Evolutionary conservation across 2,113 vertebrate genomes (phyloP).

Genomic region (Lucifuga dentata): DNA sequence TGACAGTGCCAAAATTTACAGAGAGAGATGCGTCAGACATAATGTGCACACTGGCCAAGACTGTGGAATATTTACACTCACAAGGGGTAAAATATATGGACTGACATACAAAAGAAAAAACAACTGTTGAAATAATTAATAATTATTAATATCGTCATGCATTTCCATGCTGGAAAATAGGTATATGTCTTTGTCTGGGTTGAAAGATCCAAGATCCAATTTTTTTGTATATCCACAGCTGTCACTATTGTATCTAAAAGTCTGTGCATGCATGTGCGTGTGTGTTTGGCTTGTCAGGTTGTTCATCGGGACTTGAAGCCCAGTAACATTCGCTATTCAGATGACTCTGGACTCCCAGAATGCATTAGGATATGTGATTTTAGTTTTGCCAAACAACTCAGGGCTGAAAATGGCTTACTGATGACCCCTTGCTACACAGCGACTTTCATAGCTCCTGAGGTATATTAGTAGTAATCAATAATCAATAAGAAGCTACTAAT

Average conservation of each 20-base stretch:
- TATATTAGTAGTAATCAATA: constrained; percentile 49
- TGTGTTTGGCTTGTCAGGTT: constrained; percentile 81
- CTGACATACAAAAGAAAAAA: neutral
- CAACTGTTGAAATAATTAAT: neutral
- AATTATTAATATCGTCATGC: too few relatives aligned
- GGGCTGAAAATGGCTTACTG: constrained; percentile 93
- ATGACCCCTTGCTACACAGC: constrained; percentile 98
- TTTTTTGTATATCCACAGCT: neutral
- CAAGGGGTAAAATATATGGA: constrained; percentile 86
- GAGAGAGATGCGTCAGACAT: constrained; percentile 92
- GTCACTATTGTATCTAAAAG: too few relatives aligned
- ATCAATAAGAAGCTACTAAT: neutral
- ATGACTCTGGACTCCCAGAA: constrained; percentile 91
- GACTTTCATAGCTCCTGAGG: constrained; percentile 96
- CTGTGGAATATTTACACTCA: constrained; percentile 95
- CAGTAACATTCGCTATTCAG: constrained; percentile 94
- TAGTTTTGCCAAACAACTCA: constrained; percentile 93
- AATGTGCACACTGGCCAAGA: constrained; percentile 90
- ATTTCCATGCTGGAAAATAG: neutral
- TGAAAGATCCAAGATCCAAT: neutral
- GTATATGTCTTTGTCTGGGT: neutral
- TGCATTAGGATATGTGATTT: constrained; percentile 95
- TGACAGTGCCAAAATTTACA: constrained; percentile 88
- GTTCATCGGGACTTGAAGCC: constrained; percentile 97
- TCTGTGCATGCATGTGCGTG: neutral